Base-by-base conservation (phyloP, 2,888 invertebrate species). In the Lymantria dispar region DNA sequence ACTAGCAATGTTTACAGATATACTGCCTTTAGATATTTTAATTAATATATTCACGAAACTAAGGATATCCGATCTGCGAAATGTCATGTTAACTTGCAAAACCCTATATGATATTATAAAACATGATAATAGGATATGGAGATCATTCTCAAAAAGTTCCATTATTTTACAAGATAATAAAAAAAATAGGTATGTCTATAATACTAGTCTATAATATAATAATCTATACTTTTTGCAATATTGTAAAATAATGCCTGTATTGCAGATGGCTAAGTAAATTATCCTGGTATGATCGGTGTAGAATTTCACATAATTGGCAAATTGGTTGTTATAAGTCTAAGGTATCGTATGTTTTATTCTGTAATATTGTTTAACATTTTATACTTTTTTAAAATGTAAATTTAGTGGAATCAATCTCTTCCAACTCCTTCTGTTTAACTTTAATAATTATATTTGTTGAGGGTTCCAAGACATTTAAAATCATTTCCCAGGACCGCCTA, bases 241-340 rank as follows among this genome's bases (percentile, higher is more conserved):
- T 8, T 40, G n/a, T 7, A 44, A 29, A 0, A 29, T 45, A 33
- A 38, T 11, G 11, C 36, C n/a, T 8, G 10, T 12, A 13, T 8
- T 29, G 38, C 45, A 52, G 52, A n/a, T 52, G 52, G 52, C 43
- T 31, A 48, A 49, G 45, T 43, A n/a, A 0, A 41, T 43, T 60
- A 13, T 74, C 74, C 13, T 77, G 75, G 67, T 87, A 85, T 53
- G 65, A 83, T 47, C 76, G 67, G 53, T 83, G 78, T 59, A 76
- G 84, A 61, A 73, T 85, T 53, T 86, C 88, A 48, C 60, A 74
- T 51, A 89, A 89, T 57, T 91, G 91, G 90, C 69, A 78, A 56
- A 75, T 74, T 57, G 90, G 87, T 44, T 75, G 78, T 55, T 90
- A 75, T 56, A 78, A 65, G 64, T 59, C 49, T 50, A 72, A 67